Evolutionary conservation across 2,888 invertebrate genomes (phyloP), one percentile per base, ranked within the genome.

Genomic region (Limnephilus rhombicus): DNA sequence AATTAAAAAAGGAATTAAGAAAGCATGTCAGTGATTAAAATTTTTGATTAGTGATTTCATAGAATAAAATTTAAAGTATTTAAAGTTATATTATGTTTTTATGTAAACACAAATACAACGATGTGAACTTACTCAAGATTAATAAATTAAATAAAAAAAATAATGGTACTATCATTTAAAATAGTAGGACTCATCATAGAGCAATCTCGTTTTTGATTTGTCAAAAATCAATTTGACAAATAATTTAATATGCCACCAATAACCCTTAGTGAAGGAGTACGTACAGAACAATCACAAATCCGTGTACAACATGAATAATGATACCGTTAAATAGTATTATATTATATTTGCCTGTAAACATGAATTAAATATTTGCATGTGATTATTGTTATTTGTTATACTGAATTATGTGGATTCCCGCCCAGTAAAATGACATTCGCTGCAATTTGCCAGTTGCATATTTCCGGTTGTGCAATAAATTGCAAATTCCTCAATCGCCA

Each of bases 381-480:
- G 68, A 68, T 68, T 68, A 68, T 68, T 68, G 68, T 68, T 53
- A 53, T 53, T 83, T 87, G 53, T 87, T 88, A 88, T 31, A 31
- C 88, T 34, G 37, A 88, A 88, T 88, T 88, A 88, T 88, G 88
- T 88, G 88, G 68, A 88, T 88, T 88, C 88, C 68, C 34, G 37
- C 37, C 9, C 53, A 24, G 80, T 88, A 88, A 88, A 88, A 88
- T 88, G 88, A 89, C 89, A 89, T 89, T 89, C 24, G 45, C 81
- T n/a, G 41, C 81, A 89, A 89, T 81, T 89, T 81, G 81, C 89
- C 89, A 81, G 89, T 81, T 81, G 89, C 89, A 89, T 29, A 81
- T 89, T 89, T 88, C 88, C 29, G 80, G 45, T 13, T 34, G 45
- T 49, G 90, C 90, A 90, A 92, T 92, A 92, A 92, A 92, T 92